These are phyloP conservation scores for Alloscopus bannaensis DNA, from an alignment of 2,888 invertebrate species.

Conservation along the genomic window DNA sequence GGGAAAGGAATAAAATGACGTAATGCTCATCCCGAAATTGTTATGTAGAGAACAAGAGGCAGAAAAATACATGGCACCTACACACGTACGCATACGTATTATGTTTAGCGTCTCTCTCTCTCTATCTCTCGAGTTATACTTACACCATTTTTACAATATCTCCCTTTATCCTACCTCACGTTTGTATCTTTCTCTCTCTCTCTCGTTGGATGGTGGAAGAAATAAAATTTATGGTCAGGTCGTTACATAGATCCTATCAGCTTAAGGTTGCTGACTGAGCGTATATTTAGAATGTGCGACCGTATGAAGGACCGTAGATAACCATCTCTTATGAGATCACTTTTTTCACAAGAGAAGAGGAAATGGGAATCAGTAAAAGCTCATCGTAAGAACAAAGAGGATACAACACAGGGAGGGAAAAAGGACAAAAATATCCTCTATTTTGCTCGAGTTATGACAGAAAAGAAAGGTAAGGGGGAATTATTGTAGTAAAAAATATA, in stretches of 20 bases:
- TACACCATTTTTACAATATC: constrained; percentile 60
- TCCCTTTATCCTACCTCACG: constrained; percentile 61
- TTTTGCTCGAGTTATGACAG: constrained; percentile 52
- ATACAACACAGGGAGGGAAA: constrained; percentile 37
- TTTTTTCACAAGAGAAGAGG: constrained; percentile 52
- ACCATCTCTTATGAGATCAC: constrained; percentile 64
- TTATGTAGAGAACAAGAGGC: constrained; percentile 27
- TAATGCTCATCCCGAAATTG: constrained; percentile 57
- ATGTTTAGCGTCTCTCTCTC: constrained; percentile 38
- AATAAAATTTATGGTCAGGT: constrained; percentile 72
- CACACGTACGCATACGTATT: constrained; percentile 41
- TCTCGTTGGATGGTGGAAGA: constrained; percentile 66
- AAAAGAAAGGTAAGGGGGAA: constrained; percentile 55
- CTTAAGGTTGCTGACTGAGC: constrained; percentile 69
- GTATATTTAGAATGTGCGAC: constrained; percentile 69
- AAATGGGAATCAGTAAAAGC: constrained; percentile 62
- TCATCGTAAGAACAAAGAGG: constrained; percentile 45
- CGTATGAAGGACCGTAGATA: constrained; percentile 66
- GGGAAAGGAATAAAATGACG: constrained; percentile 54
- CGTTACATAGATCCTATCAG: constrained; percentile 72
- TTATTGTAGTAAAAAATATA: constrained; percentile 47
- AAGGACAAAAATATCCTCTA: constrained; percentile 43
- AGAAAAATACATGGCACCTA: constrained; percentile 22
- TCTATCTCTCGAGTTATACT: constrained; percentile 33
- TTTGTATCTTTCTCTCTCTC: constrained; percentile 44